Percentiles rank a stretch among this genome's conserved stretches.
Evolutionary conservation across 1,140 invertebrate species (phyloP).

Genomic region (Trypoxylus dichotomus): DNA sequence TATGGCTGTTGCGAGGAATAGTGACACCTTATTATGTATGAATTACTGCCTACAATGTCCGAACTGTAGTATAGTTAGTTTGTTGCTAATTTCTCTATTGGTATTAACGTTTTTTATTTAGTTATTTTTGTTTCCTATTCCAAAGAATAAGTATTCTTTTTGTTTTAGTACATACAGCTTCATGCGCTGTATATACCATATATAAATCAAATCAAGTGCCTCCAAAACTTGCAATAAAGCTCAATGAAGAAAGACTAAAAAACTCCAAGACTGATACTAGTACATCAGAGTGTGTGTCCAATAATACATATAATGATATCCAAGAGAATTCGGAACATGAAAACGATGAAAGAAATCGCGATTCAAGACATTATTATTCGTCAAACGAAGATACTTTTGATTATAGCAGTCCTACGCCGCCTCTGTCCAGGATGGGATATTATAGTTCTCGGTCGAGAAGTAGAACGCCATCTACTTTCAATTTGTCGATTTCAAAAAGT

Average conservation of each 20-base stretch:
- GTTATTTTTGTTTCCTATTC: too few species aligned
- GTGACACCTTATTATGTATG: too few species aligned
- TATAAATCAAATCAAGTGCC: not conserved
- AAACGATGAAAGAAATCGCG: not conserved
- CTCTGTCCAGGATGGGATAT: constrained; percentile 43
- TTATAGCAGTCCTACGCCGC: constrained; percentile 43
- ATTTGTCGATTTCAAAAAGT: constrained; percentile 34
- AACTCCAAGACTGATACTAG: not conserved
- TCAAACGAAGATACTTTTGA: constrained; percentile 33
- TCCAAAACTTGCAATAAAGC: not conserved
- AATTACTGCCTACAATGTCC: too few species aligned
- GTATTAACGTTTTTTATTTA: too few species aligned
- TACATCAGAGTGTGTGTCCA: not conserved
- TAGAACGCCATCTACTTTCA: constrained; percentile 42
- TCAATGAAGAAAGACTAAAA: not conserved
- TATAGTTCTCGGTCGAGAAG: constrained; percentile 40
- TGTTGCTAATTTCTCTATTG: too few species aligned
- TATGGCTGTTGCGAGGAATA: too few species aligned
- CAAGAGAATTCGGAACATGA: not conserved
- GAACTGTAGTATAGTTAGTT: too few species aligned
- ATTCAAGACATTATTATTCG: not conserved
- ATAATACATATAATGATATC: not conserved
- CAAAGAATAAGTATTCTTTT: not conserved
- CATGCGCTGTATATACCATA: not conserved
- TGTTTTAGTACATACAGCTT: not conserved